Base-by-base conservation (phyloP, 2,888 invertebrate genomes). In the Andrena bicolor region DNA sequence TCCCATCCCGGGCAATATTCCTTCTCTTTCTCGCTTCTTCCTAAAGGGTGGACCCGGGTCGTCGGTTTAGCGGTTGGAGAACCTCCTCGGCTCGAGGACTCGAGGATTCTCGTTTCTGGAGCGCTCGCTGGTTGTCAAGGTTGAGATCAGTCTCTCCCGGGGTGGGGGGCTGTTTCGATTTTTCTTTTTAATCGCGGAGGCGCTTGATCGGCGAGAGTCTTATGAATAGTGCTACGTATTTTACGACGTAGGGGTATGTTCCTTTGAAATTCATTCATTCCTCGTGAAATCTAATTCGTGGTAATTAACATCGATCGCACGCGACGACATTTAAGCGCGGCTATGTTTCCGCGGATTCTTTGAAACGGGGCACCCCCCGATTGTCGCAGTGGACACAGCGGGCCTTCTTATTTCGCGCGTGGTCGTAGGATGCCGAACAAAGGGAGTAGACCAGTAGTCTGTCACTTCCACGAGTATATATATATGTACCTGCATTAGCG, bases 81-180 rank as follows among this genome's bases (percentile, higher is more conserved):
- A 35, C 53, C 56, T 56, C 10, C 56, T 56, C 28, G 32, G 26
- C 60, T 68, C 20, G 49, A 60, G 35, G 49, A 28, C 60, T 61
- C 20, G 49, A 60, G 49, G 49, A 49, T 63, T 20, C 41, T 48
- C 6, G 48, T 20, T 26, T 41, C 16, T 13, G 16, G 41, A 66
- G 64, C n/a, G n/a, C 20, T 41, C 6, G 64, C 74, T 53, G 41
- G 70, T 66, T 60, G 74, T 79, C 71, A 72, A 71, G 71, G 74
- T 75, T 79, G 71, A 71, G 30, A 58, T 69, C 30, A 53, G 53
- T 70, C 20, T 51, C 2, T 30, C 6, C 10, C 41, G 48, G 16
- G n/a, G 51, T 13, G 20, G 23, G n/a, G n/a, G 23, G 32, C 56
- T 28, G 13, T 5, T 41, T 68, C 35, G 32, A 13, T 56, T 65